phyloP scores from a whole-genome alignment of 1,140 invertebrate genomes.

The Eumaeus atala region DNA sequence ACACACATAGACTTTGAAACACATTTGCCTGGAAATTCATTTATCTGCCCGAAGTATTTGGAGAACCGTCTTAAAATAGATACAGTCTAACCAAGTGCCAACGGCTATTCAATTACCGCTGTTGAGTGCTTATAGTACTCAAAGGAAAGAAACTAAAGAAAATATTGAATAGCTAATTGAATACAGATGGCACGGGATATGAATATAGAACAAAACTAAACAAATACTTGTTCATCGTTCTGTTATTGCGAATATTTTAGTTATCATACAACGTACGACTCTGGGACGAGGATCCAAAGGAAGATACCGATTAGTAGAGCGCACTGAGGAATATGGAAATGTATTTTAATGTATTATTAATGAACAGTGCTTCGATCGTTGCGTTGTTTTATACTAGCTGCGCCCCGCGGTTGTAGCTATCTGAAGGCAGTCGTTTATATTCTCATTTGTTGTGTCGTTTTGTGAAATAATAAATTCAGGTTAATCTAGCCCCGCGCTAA shows the following conservation, averaged over 20 bases:
- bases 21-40: no score
- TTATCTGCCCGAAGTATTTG: no score
- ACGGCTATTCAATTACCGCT: no score
- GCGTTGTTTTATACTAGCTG: no score
- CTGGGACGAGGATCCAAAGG: conserved; percentile 34
- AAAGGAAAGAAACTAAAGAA: neutral
- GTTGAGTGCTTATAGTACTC: neutral
- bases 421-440: no score
- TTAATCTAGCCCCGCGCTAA: no score
- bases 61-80: no score
- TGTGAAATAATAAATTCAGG: no score
- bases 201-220: conserved; percentile 3
- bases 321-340: conserved; percentile 31
- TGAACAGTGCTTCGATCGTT: neutral
- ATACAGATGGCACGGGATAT: conserved; percentile 20
- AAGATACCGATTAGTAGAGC: conserved; percentile 45
- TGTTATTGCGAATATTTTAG: conserved; percentile 51
- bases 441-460: no score
- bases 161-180: conserved; percentile 25
- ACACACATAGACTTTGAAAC: no score
- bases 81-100: no score
- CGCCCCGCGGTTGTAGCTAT: no score
- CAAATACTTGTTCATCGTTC: conserved; percentile 12
- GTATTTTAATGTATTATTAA: conserved; percentile 25
- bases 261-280: conserved; percentile 45